A percentile compares a stretch with the other conserved stretches of the same genome.
These are phyloP conservation scores for Euborellia annulipes DNA, from an alignment of 1,140 invertebrate species.

Conservation along the genomic window DNA sequence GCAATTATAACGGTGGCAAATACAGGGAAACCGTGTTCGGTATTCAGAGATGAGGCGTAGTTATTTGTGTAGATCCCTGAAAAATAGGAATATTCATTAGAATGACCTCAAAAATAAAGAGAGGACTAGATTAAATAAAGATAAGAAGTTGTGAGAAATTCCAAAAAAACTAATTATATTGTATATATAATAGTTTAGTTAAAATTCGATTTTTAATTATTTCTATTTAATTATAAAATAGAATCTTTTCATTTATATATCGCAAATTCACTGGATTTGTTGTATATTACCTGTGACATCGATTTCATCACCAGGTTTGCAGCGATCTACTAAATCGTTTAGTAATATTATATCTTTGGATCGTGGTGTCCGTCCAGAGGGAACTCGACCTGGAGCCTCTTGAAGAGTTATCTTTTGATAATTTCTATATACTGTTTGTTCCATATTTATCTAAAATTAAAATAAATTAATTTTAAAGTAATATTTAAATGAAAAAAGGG, in stretches of 20 bases:
- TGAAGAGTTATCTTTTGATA: slow-evolving; percentile 97
- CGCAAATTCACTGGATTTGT: too few relatives aligned
- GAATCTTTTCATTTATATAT: too few relatives aligned
- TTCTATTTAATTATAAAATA: too few relatives aligned
- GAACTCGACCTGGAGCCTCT: slow-evolving; percentile 85
- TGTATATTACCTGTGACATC: slow-evolving; percentile 63
- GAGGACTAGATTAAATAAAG: too few relatives aligned
- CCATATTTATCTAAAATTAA: slow-evolving; percentile 75
- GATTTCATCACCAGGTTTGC: slow-evolving; percentile 97
- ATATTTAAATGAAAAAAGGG: too few relatives aligned
- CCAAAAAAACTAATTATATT: too few relatives aligned
- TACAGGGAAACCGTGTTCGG: slow-evolving; percentile 92
- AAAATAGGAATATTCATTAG: too few relatives aligned
- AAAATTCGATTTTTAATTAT: too few relatives aligned
- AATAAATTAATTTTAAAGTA: too few relatives aligned
- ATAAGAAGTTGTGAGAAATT: too few relatives aligned
- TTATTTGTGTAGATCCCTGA: slow-evolving; percentile 91
- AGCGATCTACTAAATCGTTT: slow-evolving; percentile 89
- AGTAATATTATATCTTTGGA: slow-evolving; percentile 94
- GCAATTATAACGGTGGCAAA: slow-evolving; percentile 96
- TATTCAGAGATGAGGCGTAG: slow-evolving; percentile 95
- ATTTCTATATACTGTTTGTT: slow-evolving; percentile 94
- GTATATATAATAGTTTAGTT: too few relatives aligned
- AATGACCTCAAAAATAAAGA: too few relatives aligned
- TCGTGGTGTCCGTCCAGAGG: slow-evolving; percentile 90